Percentiles rank a stretch among this genome's conserved stretches.
These are phyloP conservation scores for Mamestra configurata DNA, from an alignment of 1,140 invertebrate genomes.

Conservation along the genomic window DNA sequence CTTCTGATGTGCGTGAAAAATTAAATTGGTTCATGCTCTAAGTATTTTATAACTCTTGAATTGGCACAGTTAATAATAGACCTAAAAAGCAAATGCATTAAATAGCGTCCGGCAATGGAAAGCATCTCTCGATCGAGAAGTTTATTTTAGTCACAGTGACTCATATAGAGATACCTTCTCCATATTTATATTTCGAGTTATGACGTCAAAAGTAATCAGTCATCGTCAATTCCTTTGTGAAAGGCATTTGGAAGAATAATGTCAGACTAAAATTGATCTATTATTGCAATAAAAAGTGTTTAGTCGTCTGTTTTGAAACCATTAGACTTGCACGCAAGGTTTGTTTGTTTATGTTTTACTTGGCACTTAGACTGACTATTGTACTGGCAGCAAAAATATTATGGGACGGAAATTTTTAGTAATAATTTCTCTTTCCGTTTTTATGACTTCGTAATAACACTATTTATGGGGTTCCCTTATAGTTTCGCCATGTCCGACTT, in stretches of 20 bases:
- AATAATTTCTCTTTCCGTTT: too few relatives aligned
- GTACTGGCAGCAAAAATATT: neutral
- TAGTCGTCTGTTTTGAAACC: constrained; percentile 4
- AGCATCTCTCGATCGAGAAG: neutral
- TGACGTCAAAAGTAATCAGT: constrained; percentile 38
- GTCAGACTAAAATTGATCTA: constrained; percentile 27
- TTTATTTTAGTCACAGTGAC: constrained; percentile 45
- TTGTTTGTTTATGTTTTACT: constrained; percentile 7
- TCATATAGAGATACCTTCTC: neutral
- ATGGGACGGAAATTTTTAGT: neutral
- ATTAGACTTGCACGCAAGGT: neutral
- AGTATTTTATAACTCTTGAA: neutral
- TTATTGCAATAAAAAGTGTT: constrained; percentile 22
- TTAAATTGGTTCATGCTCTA: neutral
- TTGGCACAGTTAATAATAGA: neutral
- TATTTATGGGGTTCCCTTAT: too few relatives aligned
- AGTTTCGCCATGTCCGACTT: too few relatives aligned
- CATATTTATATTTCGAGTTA: constrained; percentile 17
- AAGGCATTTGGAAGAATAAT: constrained; percentile 31
- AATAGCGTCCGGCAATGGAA: constrained; percentile 2
- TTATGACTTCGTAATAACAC: too few relatives aligned
- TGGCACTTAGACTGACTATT: neutral
- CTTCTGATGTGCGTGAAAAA: neutral
- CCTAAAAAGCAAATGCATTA: constrained; percentile 18
- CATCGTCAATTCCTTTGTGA: constrained; percentile 31